Conservation (phyloP, 2,113 vertebrate species). For the Grammomys dolichurus region DNA sequence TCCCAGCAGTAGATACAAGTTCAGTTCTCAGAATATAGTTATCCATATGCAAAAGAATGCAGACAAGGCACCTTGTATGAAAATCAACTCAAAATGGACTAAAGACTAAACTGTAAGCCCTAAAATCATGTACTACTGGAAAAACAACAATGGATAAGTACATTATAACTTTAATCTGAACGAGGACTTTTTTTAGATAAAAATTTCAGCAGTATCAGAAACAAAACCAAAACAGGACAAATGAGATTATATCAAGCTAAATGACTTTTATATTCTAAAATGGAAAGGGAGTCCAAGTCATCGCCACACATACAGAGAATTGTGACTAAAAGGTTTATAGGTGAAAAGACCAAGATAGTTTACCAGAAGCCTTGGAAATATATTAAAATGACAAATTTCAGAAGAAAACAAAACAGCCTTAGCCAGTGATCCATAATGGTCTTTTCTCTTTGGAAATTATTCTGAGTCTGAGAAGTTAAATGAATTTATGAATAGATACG, state of each 20-base stretch:
- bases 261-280: neutral
- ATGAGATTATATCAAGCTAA: neutral
- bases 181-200: neutral
- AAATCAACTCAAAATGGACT: neutral
- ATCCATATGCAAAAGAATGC: neutral
- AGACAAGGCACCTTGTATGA: neutral
- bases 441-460: conserved; percentile 44
- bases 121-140: neutral
- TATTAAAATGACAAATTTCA: conserved; percentile 18
- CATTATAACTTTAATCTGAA: neutral
- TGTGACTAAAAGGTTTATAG: neutral
- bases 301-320: neutral
- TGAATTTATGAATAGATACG: conserved; percentile 62
- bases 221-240: neutral
- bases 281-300: neutral
- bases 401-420: neutral
- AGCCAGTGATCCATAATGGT: conserved; percentile 6
- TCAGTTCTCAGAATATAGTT: neutral
- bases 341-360: conserved; percentile 24
- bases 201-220: neutral
- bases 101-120: neutral
- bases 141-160: neutral
- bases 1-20: too few relatives aligned
- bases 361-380: conserved; percentile 8
- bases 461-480: conserved; percentile 49